Evolutionary conservation across 2,888 invertebrate genomes (phyloP).

Genomic region (Homarus gammarus): DNA sequence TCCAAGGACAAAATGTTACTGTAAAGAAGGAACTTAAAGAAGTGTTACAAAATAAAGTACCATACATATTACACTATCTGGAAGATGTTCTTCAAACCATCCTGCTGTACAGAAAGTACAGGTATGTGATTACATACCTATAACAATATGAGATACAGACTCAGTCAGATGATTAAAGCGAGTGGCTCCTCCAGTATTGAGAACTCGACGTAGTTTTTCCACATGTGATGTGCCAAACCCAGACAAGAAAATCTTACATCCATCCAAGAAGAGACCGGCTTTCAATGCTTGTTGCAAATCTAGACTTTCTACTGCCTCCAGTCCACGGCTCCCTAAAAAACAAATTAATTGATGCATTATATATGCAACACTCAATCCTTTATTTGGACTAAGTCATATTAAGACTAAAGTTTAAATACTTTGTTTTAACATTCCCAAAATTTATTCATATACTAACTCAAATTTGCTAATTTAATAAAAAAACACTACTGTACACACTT

Average conservation of each 20-base stretch:
- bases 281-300: conserved; percentile 84
- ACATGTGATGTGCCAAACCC: conserved; percentile 81
- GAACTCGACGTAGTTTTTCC: conserved; percentile 85
- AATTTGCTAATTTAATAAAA: too few species aligned
- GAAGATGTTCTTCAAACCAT: background rate
- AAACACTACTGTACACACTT: too few species aligned
- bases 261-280: conserved; percentile 91
- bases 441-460: too few species aligned
- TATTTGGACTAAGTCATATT: too few species aligned
- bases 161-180: conserved; percentile 88
- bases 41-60: background rate
- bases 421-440: too few species aligned
- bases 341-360: too few species aligned
- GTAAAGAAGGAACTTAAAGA: background rate
- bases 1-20: background rate
- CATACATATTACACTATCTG: background rate
- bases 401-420: too few species aligned
- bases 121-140: conserved; percentile 54
- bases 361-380: background rate
- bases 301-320: conserved; percentile 78
- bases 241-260: conserved; percentile 85
- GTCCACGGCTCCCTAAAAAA: conserved; percentile 53
- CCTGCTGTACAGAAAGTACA: background rate
- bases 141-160: conserved; percentile 89
- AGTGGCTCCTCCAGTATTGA: conserved; percentile 90